phyloP scores from a whole-genome alignment of 2,888 invertebrate species.

The Cephalotes varians region DNA sequence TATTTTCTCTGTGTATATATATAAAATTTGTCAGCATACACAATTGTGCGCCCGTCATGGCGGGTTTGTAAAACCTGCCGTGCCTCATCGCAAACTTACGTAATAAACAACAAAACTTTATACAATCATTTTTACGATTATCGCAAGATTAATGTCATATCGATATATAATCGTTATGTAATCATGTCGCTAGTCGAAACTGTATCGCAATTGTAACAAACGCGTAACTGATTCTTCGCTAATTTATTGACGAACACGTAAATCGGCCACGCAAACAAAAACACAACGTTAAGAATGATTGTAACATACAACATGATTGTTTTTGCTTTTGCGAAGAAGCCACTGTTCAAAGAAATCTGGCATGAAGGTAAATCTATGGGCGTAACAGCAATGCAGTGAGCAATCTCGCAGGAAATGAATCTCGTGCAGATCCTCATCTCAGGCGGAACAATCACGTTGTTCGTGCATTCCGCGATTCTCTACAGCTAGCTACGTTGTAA shows the following conservation, averaged over 20 bases:
- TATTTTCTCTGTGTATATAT: slow-evolving; percentile 24
- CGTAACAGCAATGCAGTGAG: slow-evolving; percentile 14
- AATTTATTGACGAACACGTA: slow-evolving; percentile 25
- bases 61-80: slow-evolving; percentile 29
- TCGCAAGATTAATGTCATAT: not conserved
- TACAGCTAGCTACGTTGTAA: not conserved
- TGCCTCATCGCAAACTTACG: slow-evolving; percentile 21
- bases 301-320: slow-evolving; percentile 7
- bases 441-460: not conserved
- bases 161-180: not conserved
- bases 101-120: slow-evolving; percentile 26
- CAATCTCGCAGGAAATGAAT: slow-evolving; percentile 24
- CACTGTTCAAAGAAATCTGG: not conserved
- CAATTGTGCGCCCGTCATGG: slow-evolving; percentile 28
- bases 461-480: slow-evolving; percentile 12
- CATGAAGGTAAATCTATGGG: not conserved
- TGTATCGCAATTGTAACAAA: not conserved
- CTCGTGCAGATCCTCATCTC: slow-evolving; percentile 5
- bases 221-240: slow-evolving; percentile 22
- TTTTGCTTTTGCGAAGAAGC: not conserved
- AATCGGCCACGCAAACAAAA: slow-evolving; percentile 1
- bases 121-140: not conserved
- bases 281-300: slow-evolving; percentile 13
- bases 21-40: slow-evolving; percentile 31
- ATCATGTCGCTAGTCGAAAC: slow-evolving; percentile 9